These are phyloP conservation scores for Synanthedon vespiformis DNA, from an alignment of 2,888 invertebrate species.

Conservation along the genomic window DNA sequence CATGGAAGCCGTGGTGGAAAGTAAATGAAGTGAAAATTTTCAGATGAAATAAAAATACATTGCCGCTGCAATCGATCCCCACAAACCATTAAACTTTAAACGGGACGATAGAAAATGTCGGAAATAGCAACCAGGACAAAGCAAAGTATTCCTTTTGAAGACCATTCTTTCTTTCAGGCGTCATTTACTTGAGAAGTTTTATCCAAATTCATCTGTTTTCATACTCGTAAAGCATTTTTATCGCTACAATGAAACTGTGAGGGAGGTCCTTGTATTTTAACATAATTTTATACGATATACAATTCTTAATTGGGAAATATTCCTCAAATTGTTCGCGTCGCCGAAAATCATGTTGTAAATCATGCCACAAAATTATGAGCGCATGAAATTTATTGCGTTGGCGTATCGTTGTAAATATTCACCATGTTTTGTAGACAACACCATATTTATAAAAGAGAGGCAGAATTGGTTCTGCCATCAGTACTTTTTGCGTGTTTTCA, in stretches of 20 bases:
- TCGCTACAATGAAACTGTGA: too few species aligned
- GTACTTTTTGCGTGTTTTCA: too few species aligned
- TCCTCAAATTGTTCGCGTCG: conserved; percentile 35
- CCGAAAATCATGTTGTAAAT: conserved; percentile 48
- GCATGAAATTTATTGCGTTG: conserved; percentile 57
- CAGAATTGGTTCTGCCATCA: too few species aligned
- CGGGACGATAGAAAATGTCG: conserved; percentile 42
- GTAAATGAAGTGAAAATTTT: conserved; percentile 43
- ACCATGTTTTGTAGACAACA: conserved; percentile 45
- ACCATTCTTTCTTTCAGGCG: conserved; percentile 25
- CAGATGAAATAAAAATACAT: conserved; percentile 54
- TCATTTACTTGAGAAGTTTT: conserved; percentile 2
- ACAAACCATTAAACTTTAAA: conserved; percentile 54
- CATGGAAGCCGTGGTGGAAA: background rate
- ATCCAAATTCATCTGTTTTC: background rate
- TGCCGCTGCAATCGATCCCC: conserved; percentile 43
- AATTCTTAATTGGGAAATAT: conserved; percentile 40
- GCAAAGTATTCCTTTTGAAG: conserved; percentile 47
- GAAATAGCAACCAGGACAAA: conserved; percentile 41
- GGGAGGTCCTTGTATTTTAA: too few species aligned
- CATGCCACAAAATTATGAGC: conserved; percentile 53
- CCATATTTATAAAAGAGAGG: conserved; percentile 30
- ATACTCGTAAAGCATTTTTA: too few species aligned
- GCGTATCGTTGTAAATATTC: conserved; percentile 59
- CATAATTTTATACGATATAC: background rate